Conservation (phyloP, 2,797 vertebrate species). For the Sebastolobus altivelis region DNA sequence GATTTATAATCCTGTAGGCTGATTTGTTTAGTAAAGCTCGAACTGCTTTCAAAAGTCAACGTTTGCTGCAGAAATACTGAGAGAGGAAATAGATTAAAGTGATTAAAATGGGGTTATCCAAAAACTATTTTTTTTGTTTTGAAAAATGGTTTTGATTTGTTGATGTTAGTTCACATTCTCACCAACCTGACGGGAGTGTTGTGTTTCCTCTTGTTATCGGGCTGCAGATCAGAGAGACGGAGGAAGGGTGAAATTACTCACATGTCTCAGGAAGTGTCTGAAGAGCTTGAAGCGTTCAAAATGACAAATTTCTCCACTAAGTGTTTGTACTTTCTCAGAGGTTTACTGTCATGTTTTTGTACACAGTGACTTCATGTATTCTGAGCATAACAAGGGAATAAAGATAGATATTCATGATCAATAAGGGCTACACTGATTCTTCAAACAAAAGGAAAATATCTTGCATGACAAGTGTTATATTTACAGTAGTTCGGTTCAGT, state of each 20-base stretch:
- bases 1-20: not conserved
- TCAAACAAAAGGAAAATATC: not conserved
- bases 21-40: not conserved
- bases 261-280: slow-evolving; percentile 20
- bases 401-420: not conserved
- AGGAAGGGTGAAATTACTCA: not conserved
- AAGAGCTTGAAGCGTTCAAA: not conserved
- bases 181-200: not conserved
- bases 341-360: not conserved
- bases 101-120: not conserved
- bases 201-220: slow-evolving; percentile 11
- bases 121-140: not conserved
- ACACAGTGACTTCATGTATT: not conserved
- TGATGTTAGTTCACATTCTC: not conserved
- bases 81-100: not conserved
- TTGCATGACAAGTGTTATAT: not conserved
- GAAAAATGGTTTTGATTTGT: not conserved
- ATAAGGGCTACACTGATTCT: not conserved
- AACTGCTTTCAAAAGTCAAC: not conserved
- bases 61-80: not conserved
- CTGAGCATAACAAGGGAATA: not conserved
- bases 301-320: not conserved
- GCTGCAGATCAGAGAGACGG: not conserved
- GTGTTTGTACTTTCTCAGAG: not conserved
- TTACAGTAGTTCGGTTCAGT: not conserved